phyloP scores from a whole-genome alignment of 1,140 invertebrate genomes.

The Microvelia longipes region DNA sequence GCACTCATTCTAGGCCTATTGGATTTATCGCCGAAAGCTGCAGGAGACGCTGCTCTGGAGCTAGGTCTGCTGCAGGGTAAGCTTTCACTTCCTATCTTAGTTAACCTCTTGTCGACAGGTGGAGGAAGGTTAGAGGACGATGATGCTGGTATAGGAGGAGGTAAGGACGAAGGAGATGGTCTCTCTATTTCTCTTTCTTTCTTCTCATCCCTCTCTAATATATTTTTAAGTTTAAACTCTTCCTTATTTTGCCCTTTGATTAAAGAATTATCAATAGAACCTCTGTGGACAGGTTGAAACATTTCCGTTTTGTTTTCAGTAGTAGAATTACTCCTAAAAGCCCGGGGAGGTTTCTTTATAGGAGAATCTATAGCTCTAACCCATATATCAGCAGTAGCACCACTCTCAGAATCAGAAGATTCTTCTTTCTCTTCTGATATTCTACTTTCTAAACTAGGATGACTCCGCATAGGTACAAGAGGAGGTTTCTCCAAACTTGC shows the following conservation, averaged over 20 bases:
- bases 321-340: slow-evolving; percentile 8
- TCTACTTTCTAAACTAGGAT: neutral
- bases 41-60: slow-evolving; percentile 18
- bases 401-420: slow-evolving; percentile 20
- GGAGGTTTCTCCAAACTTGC: neutral
- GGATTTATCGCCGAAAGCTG: slow-evolving; percentile 12
- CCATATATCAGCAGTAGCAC: slow-evolving; percentile 25
- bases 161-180: neutral
- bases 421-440: slow-evolving; percentile 12
- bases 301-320: slow-evolving; percentile 8
- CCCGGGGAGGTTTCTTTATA: slow-evolving; percentile 15
- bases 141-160: neutral
- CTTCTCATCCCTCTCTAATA: slow-evolving; percentile 8
- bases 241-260: slow-evolving; percentile 1
- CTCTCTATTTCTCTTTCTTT: slow-evolving; percentile 3
- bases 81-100: slow-evolving; percentile 17
- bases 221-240: slow-evolving; percentile 5
- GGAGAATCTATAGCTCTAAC: slow-evolving; percentile 24
- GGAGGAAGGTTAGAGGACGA: neutral
- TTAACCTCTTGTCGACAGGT: slow-evolving; percentile 6
- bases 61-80: slow-evolving; percentile 18
- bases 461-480: neutral
- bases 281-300: slow-evolving; percentile 1
- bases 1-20: slow-evolving; percentile 20
- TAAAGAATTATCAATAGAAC: slow-evolving; percentile 12